These are phyloP conservation scores for Hippoglossus stenolepis DNA, from an alignment of 2,113 vertebrate genomes.

Conservation along the genomic window DNA sequence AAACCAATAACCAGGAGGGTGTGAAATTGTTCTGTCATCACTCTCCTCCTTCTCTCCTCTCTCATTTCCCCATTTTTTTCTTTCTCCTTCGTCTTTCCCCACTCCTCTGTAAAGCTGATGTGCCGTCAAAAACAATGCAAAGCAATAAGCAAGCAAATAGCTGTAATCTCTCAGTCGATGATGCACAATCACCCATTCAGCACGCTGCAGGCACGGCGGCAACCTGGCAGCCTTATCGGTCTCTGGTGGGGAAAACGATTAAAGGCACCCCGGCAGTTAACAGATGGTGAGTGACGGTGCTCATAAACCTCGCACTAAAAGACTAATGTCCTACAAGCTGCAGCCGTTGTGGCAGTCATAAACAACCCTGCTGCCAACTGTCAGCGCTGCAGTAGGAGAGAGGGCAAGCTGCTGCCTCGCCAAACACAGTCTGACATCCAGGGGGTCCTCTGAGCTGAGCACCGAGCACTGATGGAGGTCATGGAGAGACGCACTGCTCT, in stretches of 20 bases:
- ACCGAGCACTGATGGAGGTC: slow-evolving; percentile 39
- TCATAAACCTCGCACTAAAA: slow-evolving; percentile 63
- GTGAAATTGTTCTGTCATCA: slow-evolving; percentile 68
- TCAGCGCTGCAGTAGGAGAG: slow-evolving; percentile 25
- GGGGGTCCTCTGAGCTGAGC: slow-evolving; percentile 28
- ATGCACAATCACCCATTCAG: slow-evolving; percentile 55
- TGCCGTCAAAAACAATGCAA: slow-evolving; percentile 53
- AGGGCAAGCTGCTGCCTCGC: slow-evolving; percentile 39
- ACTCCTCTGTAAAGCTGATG: slow-evolving; percentile 20
- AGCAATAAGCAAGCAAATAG: slow-evolving; percentile 54
- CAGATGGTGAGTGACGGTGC: slow-evolving; percentile 65
- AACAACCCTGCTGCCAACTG: slow-evolving; percentile 46
- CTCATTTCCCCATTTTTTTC: slow-evolving; percentile 31
- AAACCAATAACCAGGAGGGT: slow-evolving; percentile 60
- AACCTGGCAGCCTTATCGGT: slow-evolving; percentile 64
- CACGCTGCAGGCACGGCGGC: slow-evolving; percentile 21
- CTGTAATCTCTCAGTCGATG: slow-evolving; percentile 67
- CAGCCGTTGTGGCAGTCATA: slow-evolving; percentile 36
- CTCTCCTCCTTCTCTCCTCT: slow-evolving; percentile 26
- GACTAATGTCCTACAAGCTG: slow-evolving; percentile 67
- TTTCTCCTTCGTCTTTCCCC: slow-evolving; percentile 1
- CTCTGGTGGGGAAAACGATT: slow-evolving; percentile 40
- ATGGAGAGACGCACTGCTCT: not conserved
- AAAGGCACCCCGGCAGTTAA: slow-evolving; percentile 53
- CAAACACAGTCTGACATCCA: slow-evolving; percentile 2